Evolutionary conservation across 2,113 vertebrate species (phyloP).

Genomic region (Chionomys nivalis): DNA sequence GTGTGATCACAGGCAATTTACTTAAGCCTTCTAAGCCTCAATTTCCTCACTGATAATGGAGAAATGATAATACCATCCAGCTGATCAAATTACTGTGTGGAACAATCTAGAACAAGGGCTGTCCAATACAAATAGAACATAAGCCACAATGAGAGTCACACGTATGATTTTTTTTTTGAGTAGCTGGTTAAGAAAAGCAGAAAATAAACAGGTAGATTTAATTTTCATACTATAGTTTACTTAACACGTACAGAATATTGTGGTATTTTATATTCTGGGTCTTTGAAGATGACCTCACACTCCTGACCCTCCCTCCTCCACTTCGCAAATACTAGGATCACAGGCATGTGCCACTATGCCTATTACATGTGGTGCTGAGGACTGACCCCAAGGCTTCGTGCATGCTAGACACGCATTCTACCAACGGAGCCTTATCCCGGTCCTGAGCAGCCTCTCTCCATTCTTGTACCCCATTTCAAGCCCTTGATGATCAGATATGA

Average conservation of each 20-base stretch:
- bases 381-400: background rate
- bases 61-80: slow-evolving; percentile 43
- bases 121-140: slow-evolving; percentile 40
- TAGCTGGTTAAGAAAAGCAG: background rate
- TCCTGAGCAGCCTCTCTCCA: background rate
- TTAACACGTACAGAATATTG: background rate
- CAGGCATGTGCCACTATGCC: background rate
- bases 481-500: background rate
- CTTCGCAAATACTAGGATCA: background rate
- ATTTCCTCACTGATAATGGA: slow-evolving; percentile 69
- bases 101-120: slow-evolving; percentile 56
- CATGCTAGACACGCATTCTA: background rate
- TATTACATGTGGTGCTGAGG: background rate
- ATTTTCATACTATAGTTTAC: slow-evolving; percentile 28
- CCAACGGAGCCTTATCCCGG: background rate
- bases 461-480: background rate
- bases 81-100: slow-evolving; percentile 64
- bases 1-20: slow-evolving; percentile 63
- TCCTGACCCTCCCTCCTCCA: background rate
- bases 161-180: background rate
- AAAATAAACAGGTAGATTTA: slow-evolving; percentile 24
- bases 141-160: background rate
- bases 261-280: background rate
- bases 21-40: slow-evolving; percentile 67
- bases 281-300: background rate